A percentile compares a stretch with the other conserved stretches of the same genome.
These are phyloP conservation scores for Diachasmimorpha longicaudata DNA, from an alignment of 1,140 invertebrate genomes.

Conservation along the genomic window DNA sequence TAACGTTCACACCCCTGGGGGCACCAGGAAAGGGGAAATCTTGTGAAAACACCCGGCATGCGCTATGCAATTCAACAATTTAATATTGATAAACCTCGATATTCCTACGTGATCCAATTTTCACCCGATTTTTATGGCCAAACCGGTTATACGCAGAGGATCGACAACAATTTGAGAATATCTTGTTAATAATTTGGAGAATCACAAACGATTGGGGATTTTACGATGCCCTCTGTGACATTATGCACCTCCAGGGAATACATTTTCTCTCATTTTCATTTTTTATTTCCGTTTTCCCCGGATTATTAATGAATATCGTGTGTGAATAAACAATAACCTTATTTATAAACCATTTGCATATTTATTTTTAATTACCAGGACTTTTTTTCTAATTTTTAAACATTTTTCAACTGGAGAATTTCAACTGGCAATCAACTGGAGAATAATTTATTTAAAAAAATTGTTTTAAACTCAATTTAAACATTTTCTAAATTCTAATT, in stretches of 20 bases:
- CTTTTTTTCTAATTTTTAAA: too few species aligned
- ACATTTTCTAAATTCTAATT: not conserved
- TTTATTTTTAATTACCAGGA: too few species aligned
- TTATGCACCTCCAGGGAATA: not conserved
- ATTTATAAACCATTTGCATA: too few species aligned
- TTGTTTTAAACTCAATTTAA: too few species aligned
- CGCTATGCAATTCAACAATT: not conserved
- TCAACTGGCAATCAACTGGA: too few species aligned
- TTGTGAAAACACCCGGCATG: not conserved
- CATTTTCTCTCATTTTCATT: not conserved
- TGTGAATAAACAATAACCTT: too few species aligned
- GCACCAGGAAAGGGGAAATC: not conserved
- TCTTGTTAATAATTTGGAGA: not conserved
- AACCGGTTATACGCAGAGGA: not conserved
- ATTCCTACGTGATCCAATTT: not conserved
- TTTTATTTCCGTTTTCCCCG: too few species aligned
- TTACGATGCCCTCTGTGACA: not conserved
- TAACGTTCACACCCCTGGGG: not conserved
- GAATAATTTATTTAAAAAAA: too few species aligned
- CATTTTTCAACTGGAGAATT: too few species aligned
- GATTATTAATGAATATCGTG: too few species aligned
- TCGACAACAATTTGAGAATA: not conserved
- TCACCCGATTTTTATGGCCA: not conserved
- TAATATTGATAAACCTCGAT: not conserved
- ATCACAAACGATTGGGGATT: not conserved